Evolutionary conservation across 1,140 invertebrate genomes (phyloP), one percentile per base, ranked within the genome.

Genomic region (Nylanderia fulva): DNA sequence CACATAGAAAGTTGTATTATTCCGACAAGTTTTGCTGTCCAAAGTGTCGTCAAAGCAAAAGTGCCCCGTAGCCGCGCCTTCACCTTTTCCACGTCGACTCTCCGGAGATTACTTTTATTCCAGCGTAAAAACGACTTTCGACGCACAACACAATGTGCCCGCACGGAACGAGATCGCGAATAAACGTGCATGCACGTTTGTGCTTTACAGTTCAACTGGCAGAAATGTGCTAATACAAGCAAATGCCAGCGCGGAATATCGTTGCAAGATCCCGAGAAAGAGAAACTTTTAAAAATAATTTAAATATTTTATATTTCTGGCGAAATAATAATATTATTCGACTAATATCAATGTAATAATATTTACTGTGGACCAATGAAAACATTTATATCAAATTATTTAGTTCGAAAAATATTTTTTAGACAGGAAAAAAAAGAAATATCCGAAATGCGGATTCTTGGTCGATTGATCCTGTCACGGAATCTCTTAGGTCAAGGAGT

Each of bases 71-170:
- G 58, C 77, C 33, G 36, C 21, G 77, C 33, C 48, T 39, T 58
- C 66, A 54, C 45, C 29, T 24, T 33, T 33, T 33, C n/a, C n/a
- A 15, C 21, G 36, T n/a, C 18, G 52, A 71, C 64, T 80, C 56
- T 71, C 24, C 45, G 52, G 74, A 64, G 82, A 84, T 33, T 64
- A 84, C 45, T 77, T 84, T 84, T 54, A 66, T 84, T 79, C 33
- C 33, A 33, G 18, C 24, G 60, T 64, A 66, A 48, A 48, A 84
- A 84, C 74, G 82, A 66, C 74, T 84, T 84, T 64, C 42, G 29
- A 54, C 60, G 33, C 39, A 36, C 82, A 79, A 58, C 54, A 74
- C 54, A 74, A 48, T 61, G 21, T 42, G 79, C 18, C 45, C 33
- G 42, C 33, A 54, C 60, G 27, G 54, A 64, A 84, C 45, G 33